Percentiles rank a stretch among this genome's conserved stretches.
These are phyloP conservation scores for Boleophthalmus pectinirostris DNA, from an alignment of 2,113 vertebrate species.

Conservation along the genomic window DNA sequence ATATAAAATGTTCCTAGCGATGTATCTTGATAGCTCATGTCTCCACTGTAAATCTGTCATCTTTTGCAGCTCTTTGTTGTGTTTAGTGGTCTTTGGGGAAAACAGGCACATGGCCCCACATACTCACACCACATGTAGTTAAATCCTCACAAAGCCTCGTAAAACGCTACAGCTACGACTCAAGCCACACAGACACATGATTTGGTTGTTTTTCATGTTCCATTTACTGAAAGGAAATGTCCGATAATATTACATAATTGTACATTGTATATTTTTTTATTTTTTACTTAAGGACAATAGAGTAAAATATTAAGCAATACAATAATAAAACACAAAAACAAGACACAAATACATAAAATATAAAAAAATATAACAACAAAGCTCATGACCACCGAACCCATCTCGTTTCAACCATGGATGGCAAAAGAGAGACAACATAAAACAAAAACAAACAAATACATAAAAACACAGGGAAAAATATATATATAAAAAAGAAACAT, in stretches of 20 bases:
- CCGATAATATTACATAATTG: background rate
- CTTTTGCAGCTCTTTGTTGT: slow-evolving; percentile 38
- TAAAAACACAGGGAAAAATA: no score
- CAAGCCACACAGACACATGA: background rate
- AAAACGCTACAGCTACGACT: slow-evolving; percentile 50
- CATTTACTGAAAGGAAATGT: background rate
- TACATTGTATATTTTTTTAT: background rate
- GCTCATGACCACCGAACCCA: no score
- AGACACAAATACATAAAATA: no score
- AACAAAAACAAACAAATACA: no score
- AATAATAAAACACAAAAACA: background rate
- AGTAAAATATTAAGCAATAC: background rate
- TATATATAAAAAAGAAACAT: no score
- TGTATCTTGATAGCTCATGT: slow-evolving; percentile 36
- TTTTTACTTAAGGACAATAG: no score
- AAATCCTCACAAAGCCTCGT: slow-evolving; percentile 21
- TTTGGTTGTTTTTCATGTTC: background rate
- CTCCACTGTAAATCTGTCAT: slow-evolving; percentile 38
- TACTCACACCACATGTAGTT: slow-evolving; percentile 8
- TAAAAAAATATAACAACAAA: no score
- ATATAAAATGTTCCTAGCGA: slow-evolving; percentile 47
- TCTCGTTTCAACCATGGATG: no score
- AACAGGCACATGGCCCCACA: slow-evolving; percentile 6
- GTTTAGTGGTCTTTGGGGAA: slow-evolving; percentile 48
- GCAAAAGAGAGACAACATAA: no score